A percentile compares a stretch with the other conserved stretches of the same genome.
These are phyloP conservation scores for Helicoverpa assulta DNA, from an alignment of 2,888 invertebrate species.

Conservation along the genomic window DNA sequence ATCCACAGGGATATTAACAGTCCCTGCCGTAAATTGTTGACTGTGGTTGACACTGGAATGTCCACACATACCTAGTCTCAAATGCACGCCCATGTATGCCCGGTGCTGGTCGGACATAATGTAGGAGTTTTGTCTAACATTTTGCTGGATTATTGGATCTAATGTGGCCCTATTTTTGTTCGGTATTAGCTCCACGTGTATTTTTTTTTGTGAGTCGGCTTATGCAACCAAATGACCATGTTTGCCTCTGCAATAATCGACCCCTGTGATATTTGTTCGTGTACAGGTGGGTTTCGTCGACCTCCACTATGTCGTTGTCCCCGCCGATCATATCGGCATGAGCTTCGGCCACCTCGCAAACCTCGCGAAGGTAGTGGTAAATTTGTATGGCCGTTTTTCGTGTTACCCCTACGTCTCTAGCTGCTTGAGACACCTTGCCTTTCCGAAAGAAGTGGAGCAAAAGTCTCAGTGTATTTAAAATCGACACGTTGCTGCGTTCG, in stretches of 20 bases:
- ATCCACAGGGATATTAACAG: slow-evolving; percentile 24
- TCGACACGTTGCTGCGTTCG: too few species aligned
- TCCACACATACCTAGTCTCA: slow-evolving; percentile 23
- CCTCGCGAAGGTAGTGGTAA: neutral
- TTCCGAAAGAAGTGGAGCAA: neutral
- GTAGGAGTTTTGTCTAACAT: too few species aligned
- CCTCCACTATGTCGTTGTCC: neutral
- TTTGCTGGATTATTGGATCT: too few species aligned
- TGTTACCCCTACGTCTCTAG: neutral
- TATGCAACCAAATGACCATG: slow-evolving; percentile 19
- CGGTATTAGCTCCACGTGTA: slow-evolving; percentile 4
- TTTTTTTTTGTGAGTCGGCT: slow-evolving; percentile 11
- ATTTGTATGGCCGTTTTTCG: neutral
- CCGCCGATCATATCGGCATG: neutral
- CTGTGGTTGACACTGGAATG: slow-evolving; percentile 25
- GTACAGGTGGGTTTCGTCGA: slow-evolving; percentile 2
- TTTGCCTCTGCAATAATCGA: slow-evolving; percentile 15
- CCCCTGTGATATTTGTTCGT: slow-evolving; percentile 19
- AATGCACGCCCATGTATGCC: neutral
- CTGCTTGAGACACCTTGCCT: neutral
- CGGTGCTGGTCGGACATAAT: too few species aligned
- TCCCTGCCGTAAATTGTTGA: slow-evolving; percentile 21
- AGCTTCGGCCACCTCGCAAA: neutral
- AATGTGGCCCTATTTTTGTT: too few species aligned
- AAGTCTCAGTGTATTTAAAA: too few species aligned